Evolutionary conservation across 2,113 vertebrate genomes (phyloP).

Genomic region (Kryptolebias marmoratus): DNA sequence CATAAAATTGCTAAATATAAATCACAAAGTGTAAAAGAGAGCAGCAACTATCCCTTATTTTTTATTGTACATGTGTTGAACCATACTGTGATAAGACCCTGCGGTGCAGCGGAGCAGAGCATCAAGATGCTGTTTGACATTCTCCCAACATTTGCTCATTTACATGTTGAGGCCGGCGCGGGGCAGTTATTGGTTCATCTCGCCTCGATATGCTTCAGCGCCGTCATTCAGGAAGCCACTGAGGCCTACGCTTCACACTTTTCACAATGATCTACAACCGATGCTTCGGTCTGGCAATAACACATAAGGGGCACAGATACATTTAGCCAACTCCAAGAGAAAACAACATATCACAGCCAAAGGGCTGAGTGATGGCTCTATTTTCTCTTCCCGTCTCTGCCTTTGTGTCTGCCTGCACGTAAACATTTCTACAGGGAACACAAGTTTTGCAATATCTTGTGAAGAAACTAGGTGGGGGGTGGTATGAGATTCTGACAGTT

Average conservation of each 20-base stretch:
- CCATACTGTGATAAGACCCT: neutral
- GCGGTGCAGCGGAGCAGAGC: neutral
- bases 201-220: conserved; percentile 24
- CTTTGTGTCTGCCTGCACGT: conserved; percentile 28
- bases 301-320: conserved; percentile 62
- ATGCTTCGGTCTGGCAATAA: conserved; percentile 62
- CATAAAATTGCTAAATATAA: conserved; percentile 30
- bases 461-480: neutral
- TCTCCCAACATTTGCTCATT: conserved; percentile 21
- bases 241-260: conserved; percentile 38
- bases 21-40: conserved; percentile 16
- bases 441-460: conserved; percentile 20
- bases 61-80: neutral
- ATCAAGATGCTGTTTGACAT: conserved; percentile 3
- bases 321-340: conserved; percentile 59
- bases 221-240: conserved; percentile 30
- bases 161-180: conserved; percentile 2
- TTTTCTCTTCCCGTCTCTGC: conserved; percentile 33
- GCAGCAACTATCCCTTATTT: conserved; percentile 1
- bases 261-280: conserved; percentile 70
- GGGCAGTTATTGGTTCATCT: conserved; percentile 27
- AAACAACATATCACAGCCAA: conserved; percentile 79
- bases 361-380: conserved; percentile 74
- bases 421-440: conserved; percentile 36
- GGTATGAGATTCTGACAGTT: too few species aligned